phyloP scores from a whole-genome alignment of 2,113 vertebrate species.

The Gallinago media region DNA sequence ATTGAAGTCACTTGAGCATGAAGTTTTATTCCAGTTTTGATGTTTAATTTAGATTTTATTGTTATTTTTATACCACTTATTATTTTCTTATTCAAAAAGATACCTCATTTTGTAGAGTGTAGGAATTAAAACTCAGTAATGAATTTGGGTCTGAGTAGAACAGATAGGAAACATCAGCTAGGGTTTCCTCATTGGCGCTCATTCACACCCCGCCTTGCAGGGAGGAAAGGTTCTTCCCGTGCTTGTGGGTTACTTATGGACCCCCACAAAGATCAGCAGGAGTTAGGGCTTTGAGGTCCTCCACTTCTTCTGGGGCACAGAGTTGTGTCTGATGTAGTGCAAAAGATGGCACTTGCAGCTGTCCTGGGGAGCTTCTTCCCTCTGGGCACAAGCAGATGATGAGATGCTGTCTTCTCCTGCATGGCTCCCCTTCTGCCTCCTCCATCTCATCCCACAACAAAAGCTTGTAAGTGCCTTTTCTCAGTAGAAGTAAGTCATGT shows the following conservation, averaged over 20 bases:
- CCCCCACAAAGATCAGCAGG: background rate
- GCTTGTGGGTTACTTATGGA: background rate
- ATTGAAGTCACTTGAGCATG: background rate
- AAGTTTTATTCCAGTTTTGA: background rate
- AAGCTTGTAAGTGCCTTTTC: background rate
- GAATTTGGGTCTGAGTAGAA: background rate
- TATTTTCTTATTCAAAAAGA: background rate
- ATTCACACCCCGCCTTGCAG: background rate
- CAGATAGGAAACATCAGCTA: background rate
- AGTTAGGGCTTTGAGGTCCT: background rate
- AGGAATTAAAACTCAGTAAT: background rate
- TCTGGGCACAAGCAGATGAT: background rate
- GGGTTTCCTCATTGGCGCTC: background rate
- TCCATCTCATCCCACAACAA: background rate
- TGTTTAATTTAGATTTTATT: background rate
- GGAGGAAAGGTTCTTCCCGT: background rate
- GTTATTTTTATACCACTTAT: background rate
- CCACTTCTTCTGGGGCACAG: background rate
- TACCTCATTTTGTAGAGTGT: background rate
- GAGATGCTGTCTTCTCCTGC: background rate
- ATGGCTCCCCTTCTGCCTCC: background rate
- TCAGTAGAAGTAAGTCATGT: background rate
- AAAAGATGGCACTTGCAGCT: background rate
- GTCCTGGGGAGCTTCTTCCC: background rate
- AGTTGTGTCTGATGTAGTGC: background rate